Evolutionary conservation across 2,888 invertebrate genomes (phyloP).

Genomic region (Argyresthia goedartella): DNA sequence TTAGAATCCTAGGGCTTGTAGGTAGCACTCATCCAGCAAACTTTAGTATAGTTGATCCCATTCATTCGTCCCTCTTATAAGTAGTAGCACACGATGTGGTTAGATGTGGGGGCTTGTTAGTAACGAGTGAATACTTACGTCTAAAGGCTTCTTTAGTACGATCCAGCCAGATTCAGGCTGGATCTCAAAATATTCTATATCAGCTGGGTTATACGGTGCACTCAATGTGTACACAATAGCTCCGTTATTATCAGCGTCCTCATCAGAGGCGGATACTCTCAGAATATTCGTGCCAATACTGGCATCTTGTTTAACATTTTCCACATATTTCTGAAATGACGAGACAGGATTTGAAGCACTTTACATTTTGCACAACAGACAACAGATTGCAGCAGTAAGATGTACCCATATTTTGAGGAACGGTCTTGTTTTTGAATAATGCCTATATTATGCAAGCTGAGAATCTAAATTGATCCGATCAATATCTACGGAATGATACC

Average conservation of each 20-base stretch:
- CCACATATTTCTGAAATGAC: conserved; percentile 90
- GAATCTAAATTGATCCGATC: too few relatives aligned
- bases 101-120: background rate
- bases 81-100: conserved; percentile 29
- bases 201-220: conserved; percentile 88
- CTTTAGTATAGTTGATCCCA: conserved; percentile 62
- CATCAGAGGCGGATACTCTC: conserved; percentile 95
- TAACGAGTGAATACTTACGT: conserved; percentile 82
- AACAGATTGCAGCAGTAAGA: background rate
- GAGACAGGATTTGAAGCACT: conserved; percentile 7
- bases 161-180: conserved; percentile 98
- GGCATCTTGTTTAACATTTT: conserved; percentile 97
- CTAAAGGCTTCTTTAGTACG: conserved; percentile 92
- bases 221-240: conserved; percentile 93
- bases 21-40: conserved; percentile 71
- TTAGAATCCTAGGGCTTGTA: conserved; percentile 68
- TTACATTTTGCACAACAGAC: background rate
- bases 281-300: conserved; percentile 95
- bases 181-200: conserved; percentile 96
- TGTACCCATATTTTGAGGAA: too few relatives aligned
- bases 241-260: conserved; percentile 97
- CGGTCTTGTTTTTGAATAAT: too few relatives aligned
- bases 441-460: too few relatives aligned
- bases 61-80: conserved; percentile 58
- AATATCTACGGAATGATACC: too few relatives aligned